Evolutionary conservation across 2,113 vertebrate genomes (phyloP).

Genomic region (Caranx melampygus): DNA sequence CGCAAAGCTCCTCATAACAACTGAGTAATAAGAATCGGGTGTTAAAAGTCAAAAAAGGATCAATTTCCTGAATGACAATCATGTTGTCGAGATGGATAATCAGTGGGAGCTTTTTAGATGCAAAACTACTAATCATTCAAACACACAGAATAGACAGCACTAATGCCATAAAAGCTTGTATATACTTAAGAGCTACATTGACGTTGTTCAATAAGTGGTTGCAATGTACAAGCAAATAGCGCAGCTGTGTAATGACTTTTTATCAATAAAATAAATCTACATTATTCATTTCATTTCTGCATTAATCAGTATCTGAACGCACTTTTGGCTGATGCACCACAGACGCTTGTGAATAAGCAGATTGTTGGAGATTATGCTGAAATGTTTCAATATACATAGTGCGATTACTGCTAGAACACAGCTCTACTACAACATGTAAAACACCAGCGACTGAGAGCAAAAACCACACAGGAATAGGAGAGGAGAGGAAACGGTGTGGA

Average conservation of each 20-base stretch:
- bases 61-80: neutral
- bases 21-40: too few species aligned
- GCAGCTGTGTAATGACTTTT: neutral
- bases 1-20: neutral
- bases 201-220: slow-evolving; percentile 6
- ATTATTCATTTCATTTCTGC: slow-evolving; percentile 24
- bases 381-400: neutral
- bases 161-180: slow-evolving; percentile 4
- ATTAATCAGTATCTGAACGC: neutral
- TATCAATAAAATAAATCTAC: slow-evolving; percentile 32
- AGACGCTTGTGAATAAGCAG: slow-evolving; percentile 1
- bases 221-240: slow-evolving; percentile 14
- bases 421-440: slow-evolving; percentile 42
- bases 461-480: neutral
- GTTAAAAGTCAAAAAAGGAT: too few species aligned
- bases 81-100: slow-evolving; percentile 12
- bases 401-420: slow-evolving; percentile 13
- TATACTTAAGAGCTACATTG: neutral
- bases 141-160: neutral
- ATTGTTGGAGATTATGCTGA: neutral
- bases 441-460: slow-evolving; percentile 8
- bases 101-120: slow-evolving; percentile 24
- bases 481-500: neutral
- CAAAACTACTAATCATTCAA: slow-evolving; percentile 1
- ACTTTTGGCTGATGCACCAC: neutral